A percentile compares a stretch with the other conserved stretches of the same genome.
phyloP scores from a whole-genome alignment of 2,888 invertebrate species.

The Rhingia campestris region DNA sequence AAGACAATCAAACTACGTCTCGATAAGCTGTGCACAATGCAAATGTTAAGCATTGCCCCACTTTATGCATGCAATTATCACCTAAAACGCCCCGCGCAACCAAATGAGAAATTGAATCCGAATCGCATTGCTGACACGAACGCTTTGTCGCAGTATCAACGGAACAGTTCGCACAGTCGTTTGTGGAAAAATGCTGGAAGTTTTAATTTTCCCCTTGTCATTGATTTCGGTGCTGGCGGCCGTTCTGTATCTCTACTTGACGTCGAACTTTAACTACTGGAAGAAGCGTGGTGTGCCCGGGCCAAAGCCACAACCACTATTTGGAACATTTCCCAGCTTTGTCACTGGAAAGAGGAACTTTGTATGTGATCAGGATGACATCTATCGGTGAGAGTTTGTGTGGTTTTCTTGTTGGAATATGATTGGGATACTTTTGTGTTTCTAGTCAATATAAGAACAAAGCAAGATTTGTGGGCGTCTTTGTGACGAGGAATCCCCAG shows the following conservation, averaged over 20 bases:
- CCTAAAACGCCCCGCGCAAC: neutral
- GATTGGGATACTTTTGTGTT: neutral
- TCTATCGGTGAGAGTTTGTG: slow-evolving; percentile 80
- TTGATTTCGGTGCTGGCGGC: slow-evolving; percentile 60
- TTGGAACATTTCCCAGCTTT: slow-evolving; percentile 76
- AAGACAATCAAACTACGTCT: too few species aligned
- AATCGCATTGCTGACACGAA: neutral
- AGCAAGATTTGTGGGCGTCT: slow-evolving; percentile 82
- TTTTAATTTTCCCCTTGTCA: neutral
- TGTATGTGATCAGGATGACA: slow-evolving; percentile 79
- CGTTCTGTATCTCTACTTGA: slow-evolving; percentile 69
- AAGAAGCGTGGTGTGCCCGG: slow-evolving; percentile 77
- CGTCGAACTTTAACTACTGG: slow-evolving; percentile 78
- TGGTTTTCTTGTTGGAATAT: neutral
- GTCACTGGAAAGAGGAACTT: slow-evolving; percentile 78
- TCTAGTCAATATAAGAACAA: slow-evolving; percentile 78
- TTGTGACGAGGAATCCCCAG: slow-evolving; percentile 79
- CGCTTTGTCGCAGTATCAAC: neutral
- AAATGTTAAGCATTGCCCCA: too few species aligned
- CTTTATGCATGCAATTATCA: too few species aligned
- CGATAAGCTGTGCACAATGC: too few species aligned
- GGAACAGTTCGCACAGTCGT: neutral
- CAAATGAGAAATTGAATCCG: neutral
- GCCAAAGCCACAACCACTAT: slow-evolving; percentile 77
- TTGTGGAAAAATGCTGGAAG: slow-evolving; percentile 5